Conservation (phyloP, 2,797 vertebrate genomes). For the Petrocephalus sullivani region DNA sequence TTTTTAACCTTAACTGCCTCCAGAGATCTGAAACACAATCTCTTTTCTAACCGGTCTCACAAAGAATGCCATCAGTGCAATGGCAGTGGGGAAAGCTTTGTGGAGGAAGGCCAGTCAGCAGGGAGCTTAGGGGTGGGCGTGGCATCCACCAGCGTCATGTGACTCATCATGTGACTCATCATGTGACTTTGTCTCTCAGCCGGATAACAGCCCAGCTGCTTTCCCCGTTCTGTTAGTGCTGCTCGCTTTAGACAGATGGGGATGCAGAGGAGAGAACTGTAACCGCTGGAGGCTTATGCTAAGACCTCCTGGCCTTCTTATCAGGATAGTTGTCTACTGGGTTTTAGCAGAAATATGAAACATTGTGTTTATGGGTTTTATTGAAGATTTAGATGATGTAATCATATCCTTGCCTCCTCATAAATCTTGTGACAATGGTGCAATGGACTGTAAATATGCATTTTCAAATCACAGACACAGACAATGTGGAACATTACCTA, state of each 20-base stretch:
- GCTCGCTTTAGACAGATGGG: background rate
- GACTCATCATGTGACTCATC: conserved; percentile 3
- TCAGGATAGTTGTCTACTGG: background rate
- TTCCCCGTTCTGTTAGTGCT: background rate
- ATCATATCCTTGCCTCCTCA: background rate
- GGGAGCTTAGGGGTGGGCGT: background rate
- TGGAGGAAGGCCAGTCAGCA: background rate
- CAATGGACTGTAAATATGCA: background rate
- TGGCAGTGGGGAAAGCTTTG: background rate
- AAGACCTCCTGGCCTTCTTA: background rate
- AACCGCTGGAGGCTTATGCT: background rate
- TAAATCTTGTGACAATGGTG: background rate
- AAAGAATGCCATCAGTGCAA: conserved; percentile 10
- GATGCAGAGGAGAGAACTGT: background rate
- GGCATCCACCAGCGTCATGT: background rate
- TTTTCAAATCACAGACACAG: background rate
- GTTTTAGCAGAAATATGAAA: background rate
- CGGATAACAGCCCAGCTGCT: background rate
- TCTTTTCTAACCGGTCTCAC: conserved; percentile 9
- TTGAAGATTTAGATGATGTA: background rate
- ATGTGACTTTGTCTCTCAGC: background rate
- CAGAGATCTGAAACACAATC: conserved; percentile 22
- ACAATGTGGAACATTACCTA: background rate
- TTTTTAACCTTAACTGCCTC: conserved; percentile 15
- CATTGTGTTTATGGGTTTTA: background rate